Evolutionary conservation across 2,888 invertebrate genomes (phyloP).

Genomic region (Calliscelio sp.): DNA sequence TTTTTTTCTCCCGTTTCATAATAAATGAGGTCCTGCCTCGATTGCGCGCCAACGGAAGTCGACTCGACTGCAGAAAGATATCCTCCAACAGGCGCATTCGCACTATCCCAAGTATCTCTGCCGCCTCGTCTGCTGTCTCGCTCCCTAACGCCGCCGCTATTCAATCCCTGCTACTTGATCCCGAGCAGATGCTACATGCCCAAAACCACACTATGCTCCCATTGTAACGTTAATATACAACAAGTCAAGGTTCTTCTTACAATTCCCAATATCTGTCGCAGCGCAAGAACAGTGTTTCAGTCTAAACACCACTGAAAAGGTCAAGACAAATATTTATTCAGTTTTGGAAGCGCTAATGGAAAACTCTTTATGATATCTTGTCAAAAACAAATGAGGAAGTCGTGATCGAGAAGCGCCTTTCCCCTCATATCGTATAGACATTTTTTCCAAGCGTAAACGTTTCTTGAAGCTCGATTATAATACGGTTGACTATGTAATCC

Average conservation of each 20-base stretch:
- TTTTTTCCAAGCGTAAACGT: conserved; percentile 39
- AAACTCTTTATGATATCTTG: too few species aligned
- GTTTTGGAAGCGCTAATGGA: background rate
- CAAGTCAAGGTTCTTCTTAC: conserved; percentile 68
- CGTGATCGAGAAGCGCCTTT: conserved; percentile 4
- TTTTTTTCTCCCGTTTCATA: conserved; percentile 39
- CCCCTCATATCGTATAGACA: conserved; percentile 1
- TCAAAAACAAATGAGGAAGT: conserved; percentile 1
- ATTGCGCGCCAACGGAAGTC: conserved; percentile 78
- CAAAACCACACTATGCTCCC: conserved; percentile 81
- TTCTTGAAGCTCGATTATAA: conserved; percentile 58
- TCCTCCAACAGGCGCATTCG: conserved; percentile 69
- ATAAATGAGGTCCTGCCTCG: conserved; percentile 59
- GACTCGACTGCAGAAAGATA: conserved; percentile 74
- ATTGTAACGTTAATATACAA: conserved; percentile 83
- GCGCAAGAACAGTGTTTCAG: too few species aligned
- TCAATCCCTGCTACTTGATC: conserved; percentile 84
- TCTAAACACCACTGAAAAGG: conserved; percentile 32
- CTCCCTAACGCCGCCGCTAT: conserved; percentile 63
- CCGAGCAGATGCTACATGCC: conserved; percentile 84
- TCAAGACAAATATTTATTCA: conserved; percentile 35
- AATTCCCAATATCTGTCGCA: conserved; percentile 54
- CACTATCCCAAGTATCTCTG: conserved; percentile 45
- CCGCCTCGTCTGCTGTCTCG: conserved; percentile 26
- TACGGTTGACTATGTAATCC: conserved; percentile 71